Percentiles rank a stretch among this genome's conserved stretches.
phyloP scores from a whole-genome alignment of 2,888 invertebrate species.

The Priocnemis perturbator region DNA sequence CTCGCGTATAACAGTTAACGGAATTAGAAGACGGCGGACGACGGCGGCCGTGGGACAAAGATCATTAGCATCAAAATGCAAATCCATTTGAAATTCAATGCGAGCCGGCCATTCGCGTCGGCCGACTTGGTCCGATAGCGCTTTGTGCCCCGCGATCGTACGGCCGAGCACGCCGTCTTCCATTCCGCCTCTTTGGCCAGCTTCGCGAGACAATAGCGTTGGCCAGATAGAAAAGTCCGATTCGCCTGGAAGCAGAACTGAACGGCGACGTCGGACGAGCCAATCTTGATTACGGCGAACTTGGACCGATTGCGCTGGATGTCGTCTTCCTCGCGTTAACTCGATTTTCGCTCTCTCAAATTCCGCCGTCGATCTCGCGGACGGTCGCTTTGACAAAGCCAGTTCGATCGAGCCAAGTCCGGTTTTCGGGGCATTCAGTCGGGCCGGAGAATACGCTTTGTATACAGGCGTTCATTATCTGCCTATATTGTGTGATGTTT shows the following conservation, averaged over 20 bases:
- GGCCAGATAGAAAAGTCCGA: constrained; percentile 5
- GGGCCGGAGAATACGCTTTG: no score
- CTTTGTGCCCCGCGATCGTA: constrained; percentile 1
- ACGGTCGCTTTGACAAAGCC: no score
- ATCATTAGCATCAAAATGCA: constrained; percentile 26
- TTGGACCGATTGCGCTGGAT: no score
- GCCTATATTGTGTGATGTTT: no score
- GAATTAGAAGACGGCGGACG: background rate
- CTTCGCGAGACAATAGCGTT: background rate
- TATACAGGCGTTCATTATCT: no score
- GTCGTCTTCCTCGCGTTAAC: no score
- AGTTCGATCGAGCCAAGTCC: no score
- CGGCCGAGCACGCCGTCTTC: background rate
- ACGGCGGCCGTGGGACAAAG: background rate
- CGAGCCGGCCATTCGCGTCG: constrained; percentile 4
- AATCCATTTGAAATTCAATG: constrained; percentile 30
- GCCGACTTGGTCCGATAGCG: constrained; percentile 1
- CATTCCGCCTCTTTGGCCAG: background rate
- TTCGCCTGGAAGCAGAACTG: background rate
- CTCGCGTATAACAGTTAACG: background rate
- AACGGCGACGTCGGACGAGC: no score
- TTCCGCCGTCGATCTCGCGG: no score
- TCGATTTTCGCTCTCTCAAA: no score
- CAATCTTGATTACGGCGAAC: no score
- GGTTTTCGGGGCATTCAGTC: no score